These are phyloP conservation scores for Octomys mimax DNA, from an alignment of 2,797 vertebrate genomes.

Conservation along the genomic window DNA sequence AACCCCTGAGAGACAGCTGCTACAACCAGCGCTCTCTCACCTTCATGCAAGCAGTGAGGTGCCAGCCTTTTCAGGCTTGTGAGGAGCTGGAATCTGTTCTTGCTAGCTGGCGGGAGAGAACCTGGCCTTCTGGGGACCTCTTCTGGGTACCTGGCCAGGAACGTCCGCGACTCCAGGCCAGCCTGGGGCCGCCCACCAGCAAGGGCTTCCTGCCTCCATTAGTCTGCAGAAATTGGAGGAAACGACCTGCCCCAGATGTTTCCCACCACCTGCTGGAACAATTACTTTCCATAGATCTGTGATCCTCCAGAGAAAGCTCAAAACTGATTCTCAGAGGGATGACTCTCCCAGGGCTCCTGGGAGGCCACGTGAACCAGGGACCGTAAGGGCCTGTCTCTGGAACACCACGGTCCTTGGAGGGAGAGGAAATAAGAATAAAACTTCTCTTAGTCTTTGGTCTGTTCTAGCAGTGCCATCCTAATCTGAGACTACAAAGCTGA, in stretches of 20 bases:
- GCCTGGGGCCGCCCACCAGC: fast-evolving
- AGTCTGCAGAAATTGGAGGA: background rate
- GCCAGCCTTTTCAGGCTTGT: background rate
- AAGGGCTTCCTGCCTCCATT: background rate
- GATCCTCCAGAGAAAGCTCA: background rate
- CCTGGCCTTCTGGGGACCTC: background rate
- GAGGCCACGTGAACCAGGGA: background rate
- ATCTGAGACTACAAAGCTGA: background rate
- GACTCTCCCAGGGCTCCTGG: background rate
- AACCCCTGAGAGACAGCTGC: background rate
- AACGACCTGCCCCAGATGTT: background rate
- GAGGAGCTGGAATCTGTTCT: background rate
- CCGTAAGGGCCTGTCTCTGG: background rate
- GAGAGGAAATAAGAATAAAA: background rate
- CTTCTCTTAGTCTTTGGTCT: background rate
- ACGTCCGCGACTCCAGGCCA: fast-evolving
- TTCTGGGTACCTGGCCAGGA: background rate
- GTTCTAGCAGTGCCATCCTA: background rate
- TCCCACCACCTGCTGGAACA: background rate
- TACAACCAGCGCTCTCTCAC: background rate
- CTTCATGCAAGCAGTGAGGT: background rate
- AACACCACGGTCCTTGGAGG: background rate
- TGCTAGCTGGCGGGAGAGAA: background rate
- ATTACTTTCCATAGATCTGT: fast-evolving
- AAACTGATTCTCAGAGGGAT: background rate